Base-by-base conservation (phyloP, 2,113 vertebrate genomes). In the Leptobrachium leishanense region DNA sequence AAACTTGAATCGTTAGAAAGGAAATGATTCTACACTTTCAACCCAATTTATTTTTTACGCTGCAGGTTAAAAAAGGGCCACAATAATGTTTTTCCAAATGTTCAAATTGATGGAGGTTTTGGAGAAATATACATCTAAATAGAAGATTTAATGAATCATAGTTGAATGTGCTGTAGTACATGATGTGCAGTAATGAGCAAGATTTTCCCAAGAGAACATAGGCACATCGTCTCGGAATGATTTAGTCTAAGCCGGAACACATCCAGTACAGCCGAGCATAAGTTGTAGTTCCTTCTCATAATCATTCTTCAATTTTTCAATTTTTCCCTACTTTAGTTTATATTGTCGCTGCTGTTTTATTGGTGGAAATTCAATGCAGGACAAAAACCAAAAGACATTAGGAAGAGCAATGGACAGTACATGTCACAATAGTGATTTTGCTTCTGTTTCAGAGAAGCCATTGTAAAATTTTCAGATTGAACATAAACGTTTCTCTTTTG, bases 151-250 rank as follows among this genome's bases (percentile, higher is more conserved):
- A 80, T 80, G 77, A 80, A 80, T 80, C 77, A 73, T 80, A 74
- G 62, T 74, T 80, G 77, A 73, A 59, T 80, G 55, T 46, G 65
- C 71, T 15, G 44, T 74, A 42, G 63, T 80, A 67, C 70, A 73
- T 80, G 77, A 80, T 80, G 74, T 80, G 77, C 77, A 80, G 70
- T 80, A 80, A 80, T 68, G 77, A 80, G 71, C 70, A 73, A 73
- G 77, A 80, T 80, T 80, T 80, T 59, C 70, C 77, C 77, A 43
- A 74, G 77, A 80, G 77, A 74, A 74, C 74, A 40, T 44, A 68
- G 59, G 42, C 70, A 80, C 65, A 67, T 68, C 66, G 50, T 62
- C 66, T 43, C 43, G 70, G 44, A 80, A 74, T 80, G 63, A 80
- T 73, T 80, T 73, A 67, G 64, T 46, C 67, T 66, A 72, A 57